Base-by-base conservation (phyloP, 2,888 invertebrate species). In the Formica aserva region DNA sequence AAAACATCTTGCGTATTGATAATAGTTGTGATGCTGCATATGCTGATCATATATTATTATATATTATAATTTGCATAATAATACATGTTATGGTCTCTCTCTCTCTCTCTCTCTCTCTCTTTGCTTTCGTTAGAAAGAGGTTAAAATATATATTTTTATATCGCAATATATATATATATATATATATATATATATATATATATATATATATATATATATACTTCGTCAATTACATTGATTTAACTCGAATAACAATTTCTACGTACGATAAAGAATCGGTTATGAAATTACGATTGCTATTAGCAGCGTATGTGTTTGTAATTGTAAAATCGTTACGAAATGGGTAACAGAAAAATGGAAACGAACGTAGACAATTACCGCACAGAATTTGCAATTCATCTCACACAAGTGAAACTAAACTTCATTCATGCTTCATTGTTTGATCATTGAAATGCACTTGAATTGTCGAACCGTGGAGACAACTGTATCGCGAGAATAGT, bases 341-440 rank as follows among this genome's bases (percentile, higher is more conserved):
- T 62, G 0, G 38, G 8, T 18, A 38, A 75, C n/a, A 62, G 62
- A 75, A 62, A 62, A 45, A 45, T 41, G 6, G 1, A 71, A 85
- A 89, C 85, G 69, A 88, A 82, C 78, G 77, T 84, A 89, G 87
- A 91, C 89, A 89, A 91, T 91, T 89, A 88, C 86, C 91, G 90
- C 91, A 92, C 91, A 91, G 91, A 88, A 92, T 86, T 87, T 88
- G 89, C 89, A 89, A 87, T 88, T 89, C 88, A 87, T 66, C 87
- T 86, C 85, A 88, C 91, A 88, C 62, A 62, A 22, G 92, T 93
- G 91, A 83, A 91, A 88, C 89, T 90, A 91, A 91, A 89, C 89
- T 93, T 92, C 93, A 94, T 94, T 93, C 93, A 93, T 93, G 90
- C 90, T 83, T 82, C 66, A 29, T 78, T 78, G 83, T 84, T 85